phyloP scores from a whole-genome alignment of 2,797 vertebrate genomes.

The Sebastes vulpes region DNA sequence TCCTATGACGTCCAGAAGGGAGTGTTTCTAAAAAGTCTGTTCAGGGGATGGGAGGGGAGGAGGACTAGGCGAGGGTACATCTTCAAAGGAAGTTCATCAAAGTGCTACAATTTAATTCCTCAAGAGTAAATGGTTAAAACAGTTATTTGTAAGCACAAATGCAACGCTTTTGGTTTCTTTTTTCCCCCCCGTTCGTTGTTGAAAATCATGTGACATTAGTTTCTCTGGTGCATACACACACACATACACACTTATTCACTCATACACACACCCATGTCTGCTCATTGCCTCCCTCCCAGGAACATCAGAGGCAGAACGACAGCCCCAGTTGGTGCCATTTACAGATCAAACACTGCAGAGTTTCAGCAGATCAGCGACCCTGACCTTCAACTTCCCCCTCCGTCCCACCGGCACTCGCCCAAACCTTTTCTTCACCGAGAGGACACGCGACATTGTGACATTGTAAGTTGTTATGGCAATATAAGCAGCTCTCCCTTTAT shows the following conservation, averaged over 20 bases:
- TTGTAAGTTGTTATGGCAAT: conserved; percentile 32
- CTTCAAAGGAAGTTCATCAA: conserved; percentile 78
- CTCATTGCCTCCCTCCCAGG: conserved; percentile 46
- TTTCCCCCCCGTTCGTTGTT: conserved; percentile 1
- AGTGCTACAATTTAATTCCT: conserved; percentile 71
- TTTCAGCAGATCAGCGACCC: conserved; percentile 68
- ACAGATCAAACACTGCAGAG: conserved; percentile 77
- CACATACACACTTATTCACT: not conserved
- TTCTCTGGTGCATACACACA: conserved; percentile 36
- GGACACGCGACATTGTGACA: conserved; percentile 34
- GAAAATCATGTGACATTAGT: conserved; percentile 27
- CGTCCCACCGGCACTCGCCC: conserved; percentile 49
- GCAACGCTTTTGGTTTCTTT: conserved; percentile 33
- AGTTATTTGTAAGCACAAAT: conserved; percentile 65
- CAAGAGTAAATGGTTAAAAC: conserved; percentile 66
- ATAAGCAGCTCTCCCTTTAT: conserved; percentile 24
- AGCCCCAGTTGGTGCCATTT: conserved; percentile 75
- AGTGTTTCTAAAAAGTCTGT: conserved; percentile 71
- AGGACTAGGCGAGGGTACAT: conserved; percentile 38
- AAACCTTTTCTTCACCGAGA: conserved; percentile 60
- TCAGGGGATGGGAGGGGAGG: conserved; percentile 35
- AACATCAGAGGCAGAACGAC: conserved; percentile 68
- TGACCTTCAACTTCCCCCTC: conserved; percentile 73
- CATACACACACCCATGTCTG: conserved; percentile 37
- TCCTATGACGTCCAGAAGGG: conserved; percentile 66